Evolutionary conservation across 2,113 vertebrate genomes (phyloP), one percentile per base, ranked within the genome.

Genomic region (Colius striatus): DNA sequence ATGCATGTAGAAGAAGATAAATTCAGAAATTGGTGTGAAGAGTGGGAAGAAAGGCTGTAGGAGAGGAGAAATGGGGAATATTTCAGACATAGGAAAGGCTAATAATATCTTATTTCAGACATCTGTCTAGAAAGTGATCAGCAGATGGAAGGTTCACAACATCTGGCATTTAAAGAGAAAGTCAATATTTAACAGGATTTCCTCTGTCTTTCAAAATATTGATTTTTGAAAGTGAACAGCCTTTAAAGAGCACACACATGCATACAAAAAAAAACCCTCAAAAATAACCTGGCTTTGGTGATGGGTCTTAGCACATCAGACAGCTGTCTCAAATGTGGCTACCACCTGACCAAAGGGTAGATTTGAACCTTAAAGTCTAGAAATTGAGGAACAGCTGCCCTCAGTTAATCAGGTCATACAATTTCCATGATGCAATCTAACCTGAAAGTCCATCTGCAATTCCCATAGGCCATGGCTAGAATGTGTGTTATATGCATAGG

Each of bases 111-210:
- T 95, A n/a, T 82, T 96, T 73, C 67, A 88, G 72, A 53, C 86
- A 87, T 93, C 62, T 94, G 66, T 86, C 60, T 70, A 71, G 79
- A 91, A 95, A 90, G 45, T 27, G 68, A 91, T 95, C 58, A 65
- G 87, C 80, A 96, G 87, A 95, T 57, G 87, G 85, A 94, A 94
- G 84, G 30, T 61, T 96, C 79, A 88, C 75, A 91, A 66, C 84
- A 94, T 90, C 94, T 97, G 92, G 92, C 63, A 90, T 94, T 96
- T 89, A 94, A 96, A 92, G 57, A 97, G 77, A 87, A 86, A 94
- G 89, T 91, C 72, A 86, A 86, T 97, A 94, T 96, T 97, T 97
- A 96, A 94, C 90, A 81, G 66, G 53, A 95, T 82, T 89, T 80
- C 77, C 84, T 60, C 86, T 83, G n/a, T 87, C 75, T 96, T 97